phyloP scores from a whole-genome alignment of 92 coral and sea anemone species.

The Umimayanthus kanabou region DNA sequence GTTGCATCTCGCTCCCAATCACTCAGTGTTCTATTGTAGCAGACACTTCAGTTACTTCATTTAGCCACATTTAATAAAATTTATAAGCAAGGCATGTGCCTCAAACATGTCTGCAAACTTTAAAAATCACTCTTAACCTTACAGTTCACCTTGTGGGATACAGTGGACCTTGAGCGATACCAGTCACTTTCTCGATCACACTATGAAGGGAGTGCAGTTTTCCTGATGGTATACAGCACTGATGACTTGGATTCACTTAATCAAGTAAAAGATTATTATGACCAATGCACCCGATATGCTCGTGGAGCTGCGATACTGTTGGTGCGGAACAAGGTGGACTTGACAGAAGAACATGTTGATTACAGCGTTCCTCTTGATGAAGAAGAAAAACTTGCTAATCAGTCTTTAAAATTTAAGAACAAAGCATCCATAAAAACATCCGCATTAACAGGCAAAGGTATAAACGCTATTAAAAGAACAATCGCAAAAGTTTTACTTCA shows the following conservation, averaged over 20 bases:
- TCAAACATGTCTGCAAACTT: not conserved
- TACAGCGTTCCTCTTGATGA: constrained; percentile 25
- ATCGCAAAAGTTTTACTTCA: constrained; percentile 43
- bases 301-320: constrained; percentile 37
- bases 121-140: not conserved
- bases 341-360: not conserved
- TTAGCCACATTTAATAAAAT: no score
- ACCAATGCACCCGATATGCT: constrained; percentile 10
- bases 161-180: constrained; percentile 49
- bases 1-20: no score
- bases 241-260: constrained; percentile 33
- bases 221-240: constrained; percentile 50
- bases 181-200: constrained; percentile 43
- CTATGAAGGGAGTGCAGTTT: constrained; percentile 45
- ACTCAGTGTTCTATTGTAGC: no score
- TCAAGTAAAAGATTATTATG: constrained; percentile 5
- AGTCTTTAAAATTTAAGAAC: not conserved
- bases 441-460: constrained; percentile 38
- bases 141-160: constrained; percentile 52
- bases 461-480: constrained; percentile 18
- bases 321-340: constrained; percentile 52
- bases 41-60: no score
- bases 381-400: constrained; percentile 29
- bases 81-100: no score
- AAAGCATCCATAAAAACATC: constrained; percentile 36